Evolutionary conservation across 2,797 vertebrate species (phyloP), one percentile per base, ranked within the genome.

Genomic region (Paguma larvata): DNA sequence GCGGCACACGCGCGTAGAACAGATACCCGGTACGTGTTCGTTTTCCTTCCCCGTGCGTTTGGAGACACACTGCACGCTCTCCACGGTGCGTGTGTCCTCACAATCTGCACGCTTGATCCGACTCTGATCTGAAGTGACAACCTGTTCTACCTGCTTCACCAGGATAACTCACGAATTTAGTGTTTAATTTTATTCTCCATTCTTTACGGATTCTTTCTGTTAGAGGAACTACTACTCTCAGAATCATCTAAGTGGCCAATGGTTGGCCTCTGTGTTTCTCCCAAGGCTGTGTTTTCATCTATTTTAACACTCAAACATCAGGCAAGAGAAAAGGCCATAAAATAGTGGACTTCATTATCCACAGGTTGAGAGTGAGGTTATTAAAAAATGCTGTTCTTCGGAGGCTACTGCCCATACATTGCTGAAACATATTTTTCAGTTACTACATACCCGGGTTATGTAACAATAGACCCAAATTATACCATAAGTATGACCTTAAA

Each of bases 1-100:
- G 10, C 9, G 5, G 46, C 16, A 14, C n/a, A 21, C 1, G 9
- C 0, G 18, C 0, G 12, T 0, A 14, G 6, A 14, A 13, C 25
- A 23, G 12, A 1, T 1, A 13, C 19, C 51, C 19, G 32, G 72
- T 32, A 21, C 38, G 18, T 16, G 27, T 19, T 15, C 2, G 1
- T 38, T 6, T 15, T 18, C 12, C 48, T 2, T 5, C 6, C 14
- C 23, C 51, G 0, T 4, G 32, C 21, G 21, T 18, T 14, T 18
- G 56, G 27, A 72, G n/a, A 62, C n/a, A 5, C 34, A 12, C 16
- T 0, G 1, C 32, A 14, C 1, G 1, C 5, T 10, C 18, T 46
- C n/a, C 48, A 10, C 41, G 23, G 1, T 14, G 2, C 53, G 14
- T 21, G 56, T 59, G 8, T 9, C 56, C 23, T 25, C 46, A 11